These are phyloP conservation scores for Marcusenius ussheri DNA, from an alignment of 2,113 vertebrate genomes.

Conservation along the genomic window DNA sequence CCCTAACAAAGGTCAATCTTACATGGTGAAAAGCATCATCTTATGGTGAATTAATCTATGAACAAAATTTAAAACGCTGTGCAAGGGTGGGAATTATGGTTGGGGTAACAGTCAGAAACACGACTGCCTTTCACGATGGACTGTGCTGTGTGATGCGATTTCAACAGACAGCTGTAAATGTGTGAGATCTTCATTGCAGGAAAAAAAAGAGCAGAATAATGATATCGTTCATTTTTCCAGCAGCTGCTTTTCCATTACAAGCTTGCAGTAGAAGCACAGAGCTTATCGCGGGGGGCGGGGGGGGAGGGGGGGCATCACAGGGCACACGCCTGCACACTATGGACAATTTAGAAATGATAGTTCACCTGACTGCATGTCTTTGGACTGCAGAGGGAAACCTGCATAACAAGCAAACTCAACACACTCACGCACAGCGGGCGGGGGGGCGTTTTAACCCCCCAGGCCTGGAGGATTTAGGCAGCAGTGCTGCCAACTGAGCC, in stretches of 20 bases:
- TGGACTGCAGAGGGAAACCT: background rate
- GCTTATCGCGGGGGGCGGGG: background rate
- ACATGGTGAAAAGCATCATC: background rate
- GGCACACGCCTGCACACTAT: background rate
- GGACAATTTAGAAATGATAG: background rate
- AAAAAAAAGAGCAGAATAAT: background rate
- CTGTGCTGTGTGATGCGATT: background rate
- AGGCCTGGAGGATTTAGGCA: background rate
- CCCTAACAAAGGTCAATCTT: background rate
- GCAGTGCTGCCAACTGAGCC: background rate
- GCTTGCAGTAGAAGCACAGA: background rate
- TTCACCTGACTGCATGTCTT: background rate
- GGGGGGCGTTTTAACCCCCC: background rate
- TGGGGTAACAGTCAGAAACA: background rate
- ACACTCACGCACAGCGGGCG: background rate
- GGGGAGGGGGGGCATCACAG: background rate
- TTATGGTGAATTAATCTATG: background rate
- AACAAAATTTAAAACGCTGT: background rate
- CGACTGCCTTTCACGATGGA: no score
- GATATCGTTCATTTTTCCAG: background rate
- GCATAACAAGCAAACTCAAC: background rate
- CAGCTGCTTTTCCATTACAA: background rate
- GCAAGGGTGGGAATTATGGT: background rate
- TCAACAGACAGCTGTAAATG: background rate
- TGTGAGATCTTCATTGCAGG: background rate